Base-by-base conservation (phyloP, 2,113 vertebrate genomes). In the Galeopterus variegatus region DNA sequence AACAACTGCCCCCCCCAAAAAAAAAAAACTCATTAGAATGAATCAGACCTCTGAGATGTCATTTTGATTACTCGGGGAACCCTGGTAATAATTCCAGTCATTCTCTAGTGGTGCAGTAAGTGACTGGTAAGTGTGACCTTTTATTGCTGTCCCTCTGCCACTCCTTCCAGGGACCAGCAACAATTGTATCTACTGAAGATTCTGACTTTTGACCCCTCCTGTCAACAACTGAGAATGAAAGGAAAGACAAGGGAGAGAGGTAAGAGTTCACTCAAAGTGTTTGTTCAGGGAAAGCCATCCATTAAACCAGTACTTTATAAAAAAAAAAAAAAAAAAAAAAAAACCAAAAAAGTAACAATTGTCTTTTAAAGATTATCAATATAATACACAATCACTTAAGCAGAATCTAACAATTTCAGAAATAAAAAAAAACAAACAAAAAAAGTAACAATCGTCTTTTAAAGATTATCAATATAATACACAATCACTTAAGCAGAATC, bases 351-450 rank as follows among this genome's bases (percentile, higher is more conserved):
- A 13, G 3, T 26, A 81, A 60, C 19, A 73, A 50, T 4, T 28
- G 21, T 60, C 33, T 84, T 87, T 67, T 50, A 80, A 92, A 86
- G 33, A 33, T 96, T 67, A 65, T 52, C 6, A 11, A 36, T 50
- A 50, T 26, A 52, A 80, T 11, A 70, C 1, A 76, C 28, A 64
- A 48, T 62, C 23, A 21, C 58, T 84, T 54, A 64, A 58, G 56
- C 8, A 77, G 36, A 95, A 72, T 89, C 41, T 67, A 73, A 50
- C 17, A 69, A 65, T 15, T 86, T 87, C 15, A 75, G 19, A 97
- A 92, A 92, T 69, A 83, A 89, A 89, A 76, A 48, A 72, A n/a
- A n/a, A n/a, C n/a, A 92, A 87, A 48, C 9, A n/a, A 48, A 64
- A 41, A 56, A 17, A 13, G 3, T 26, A 81, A 60, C 19, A 73